Evolutionary conservation across 2,888 invertebrate genomes (phyloP).

Genomic region (Pollenia amentaria): DNA sequence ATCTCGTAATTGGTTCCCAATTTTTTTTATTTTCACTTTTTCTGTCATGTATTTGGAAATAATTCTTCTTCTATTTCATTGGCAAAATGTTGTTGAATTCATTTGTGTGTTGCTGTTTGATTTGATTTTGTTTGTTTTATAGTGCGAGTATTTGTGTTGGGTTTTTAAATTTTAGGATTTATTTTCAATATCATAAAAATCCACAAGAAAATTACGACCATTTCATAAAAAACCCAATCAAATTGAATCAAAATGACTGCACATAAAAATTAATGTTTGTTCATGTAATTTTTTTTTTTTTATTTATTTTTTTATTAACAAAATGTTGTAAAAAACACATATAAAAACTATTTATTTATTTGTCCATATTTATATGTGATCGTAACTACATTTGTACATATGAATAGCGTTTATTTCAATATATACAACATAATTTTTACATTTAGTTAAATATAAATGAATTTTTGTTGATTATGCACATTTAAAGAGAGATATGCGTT

Average conservation of each 20-base stretch:
- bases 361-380: background rate
- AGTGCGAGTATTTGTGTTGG: conserved; percentile 52
- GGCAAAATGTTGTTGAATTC: conserved; percentile 39
- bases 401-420: conserved; percentile 28
- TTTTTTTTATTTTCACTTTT: conserved; percentile 34
- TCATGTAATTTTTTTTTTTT: conserved; percentile 32
- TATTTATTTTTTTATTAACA: background rate
- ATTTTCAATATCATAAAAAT: conserved; percentile 71
- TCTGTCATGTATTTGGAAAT: conserved; percentile 36
- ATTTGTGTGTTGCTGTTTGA: background rate
- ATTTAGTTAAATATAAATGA: conserved; percentile 56
- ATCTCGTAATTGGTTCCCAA: conserved; percentile 73
- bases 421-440: conserved; percentile 33
- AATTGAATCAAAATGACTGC: conserved; percentile 69
- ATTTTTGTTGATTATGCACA: conserved; percentile 47
- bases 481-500: background rate
- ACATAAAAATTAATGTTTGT: conserved; percentile 65
- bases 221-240: conserved; percentile 62
- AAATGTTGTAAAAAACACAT: conserved; percentile 28
- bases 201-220: conserved; percentile 58
- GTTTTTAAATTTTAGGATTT: conserved; percentile 70
- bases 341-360: conserved; percentile 36
- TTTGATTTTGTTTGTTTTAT: conserved; percentile 23
- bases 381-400: background rate
- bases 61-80: conserved; percentile 54